These are phyloP conservation scores for Chrysodeixis includens DNA, from an alignment of 2,888 invertebrate species.

Conservation along the genomic window DNA sequence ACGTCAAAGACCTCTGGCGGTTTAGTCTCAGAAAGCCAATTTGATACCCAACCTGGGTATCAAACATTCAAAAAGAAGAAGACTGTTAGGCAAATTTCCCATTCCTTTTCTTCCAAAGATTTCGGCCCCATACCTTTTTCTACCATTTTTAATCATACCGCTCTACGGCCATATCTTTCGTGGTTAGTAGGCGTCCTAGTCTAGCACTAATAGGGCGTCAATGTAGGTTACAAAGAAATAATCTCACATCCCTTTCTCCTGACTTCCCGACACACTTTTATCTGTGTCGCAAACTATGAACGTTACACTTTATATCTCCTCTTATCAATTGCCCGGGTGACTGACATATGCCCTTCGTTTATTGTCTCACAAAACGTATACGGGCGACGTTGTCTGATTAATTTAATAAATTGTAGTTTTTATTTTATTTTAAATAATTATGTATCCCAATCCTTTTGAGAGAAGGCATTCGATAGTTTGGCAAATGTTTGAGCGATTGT, in stretches of 20 bases:
- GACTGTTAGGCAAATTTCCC: too few species aligned
- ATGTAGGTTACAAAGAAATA: too few species aligned
- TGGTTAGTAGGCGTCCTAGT: too few species aligned
- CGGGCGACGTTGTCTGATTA: slow-evolving; percentile 33
- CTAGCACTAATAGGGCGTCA: too few species aligned
- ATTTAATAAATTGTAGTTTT: slow-evolving; percentile 21
- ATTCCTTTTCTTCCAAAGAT: too few species aligned
- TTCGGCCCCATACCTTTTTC: too few species aligned
- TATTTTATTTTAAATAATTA: slow-evolving; percentile 49
- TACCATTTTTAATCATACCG: too few species aligned
- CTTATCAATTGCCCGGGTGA: slow-evolving; percentile 48
- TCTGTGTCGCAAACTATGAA: slow-evolving; percentile 27
- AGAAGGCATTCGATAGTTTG: slow-evolving; percentile 89
- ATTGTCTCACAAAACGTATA: slow-evolving; percentile 27
- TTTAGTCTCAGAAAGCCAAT: too few species aligned
- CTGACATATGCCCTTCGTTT: slow-evolving; percentile 48
- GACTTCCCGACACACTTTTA: slow-evolving; percentile 21
- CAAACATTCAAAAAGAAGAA: too few species aligned
- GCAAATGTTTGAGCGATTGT: slow-evolving; percentile 87
- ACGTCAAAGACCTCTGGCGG: too few species aligned
- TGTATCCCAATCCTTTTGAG: slow-evolving; percentile 90
- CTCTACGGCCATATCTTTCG: too few species aligned
- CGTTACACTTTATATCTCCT: slow-evolving; percentile 18
- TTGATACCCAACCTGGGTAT: too few species aligned
- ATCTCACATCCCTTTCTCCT: neutral